phyloP scores from a whole-genome alignment of 92 coral and sea anemone genomes.

The Heteractis magnifica region DNA sequence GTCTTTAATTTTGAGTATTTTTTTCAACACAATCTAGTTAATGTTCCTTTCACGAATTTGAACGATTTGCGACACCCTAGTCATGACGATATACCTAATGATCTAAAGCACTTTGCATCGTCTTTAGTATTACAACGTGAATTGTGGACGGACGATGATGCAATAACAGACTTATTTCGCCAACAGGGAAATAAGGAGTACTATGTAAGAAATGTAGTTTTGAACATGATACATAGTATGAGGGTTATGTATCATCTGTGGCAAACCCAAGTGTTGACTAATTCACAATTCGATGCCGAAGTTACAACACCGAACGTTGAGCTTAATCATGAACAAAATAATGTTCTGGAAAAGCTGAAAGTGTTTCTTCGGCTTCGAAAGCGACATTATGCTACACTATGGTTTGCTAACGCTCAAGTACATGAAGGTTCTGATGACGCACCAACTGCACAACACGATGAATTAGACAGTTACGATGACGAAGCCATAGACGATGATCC shows the following conservation, averaged over 20 bases:
- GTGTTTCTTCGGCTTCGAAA: too few relatives aligned
- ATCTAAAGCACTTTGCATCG: slow-evolving; percentile 1
- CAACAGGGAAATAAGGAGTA: slow-evolving; percentile 7
- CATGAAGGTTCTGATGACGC: too few relatives aligned
- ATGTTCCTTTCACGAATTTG: background rate
- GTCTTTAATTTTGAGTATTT: slow-evolving; percentile 23
- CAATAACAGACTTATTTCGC: background rate
- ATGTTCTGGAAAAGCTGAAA: too few relatives aligned
- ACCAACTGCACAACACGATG: too few relatives aligned
- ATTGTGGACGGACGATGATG: background rate
- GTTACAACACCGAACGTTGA: too few relatives aligned
- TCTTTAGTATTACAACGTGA: background rate
- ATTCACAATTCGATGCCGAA: background rate
- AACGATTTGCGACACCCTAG: background rate
- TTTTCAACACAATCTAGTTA: slow-evolving; percentile 17
- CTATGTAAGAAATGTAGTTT: slow-evolving; percentile 2
- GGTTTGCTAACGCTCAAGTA: too few relatives aligned
- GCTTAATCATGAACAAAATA: too few relatives aligned
- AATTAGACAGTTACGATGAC: background rate
- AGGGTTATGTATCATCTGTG: background rate
- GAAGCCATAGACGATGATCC: background rate
- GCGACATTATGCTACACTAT: too few relatives aligned
- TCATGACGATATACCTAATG: background rate
- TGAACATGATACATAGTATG: background rate
- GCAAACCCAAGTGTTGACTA: background rate